Evolutionary conservation across 23 tunicate species (phyloP), one percentile per base, ranked within the genome.

Genomic region (Diplosoma virens): DNA sequence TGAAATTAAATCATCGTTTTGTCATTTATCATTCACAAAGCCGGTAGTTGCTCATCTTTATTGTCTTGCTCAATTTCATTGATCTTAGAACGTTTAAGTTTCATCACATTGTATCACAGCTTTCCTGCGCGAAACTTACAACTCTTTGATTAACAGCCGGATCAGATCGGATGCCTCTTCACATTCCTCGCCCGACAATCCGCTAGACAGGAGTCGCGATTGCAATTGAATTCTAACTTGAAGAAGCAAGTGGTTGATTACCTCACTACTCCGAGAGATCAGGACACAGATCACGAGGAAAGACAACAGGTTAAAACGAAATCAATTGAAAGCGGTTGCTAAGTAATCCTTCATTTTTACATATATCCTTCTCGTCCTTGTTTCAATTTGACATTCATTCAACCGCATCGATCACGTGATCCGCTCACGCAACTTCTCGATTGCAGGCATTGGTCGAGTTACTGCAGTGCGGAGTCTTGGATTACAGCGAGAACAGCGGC

Each of bases 151-250:
- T n/a, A n/a, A n/a, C 75, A 92, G 97, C 97, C 97, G 28, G 97
- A 85, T 30, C 92, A 92, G 64, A 75, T 92, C 2, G 97, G 97
- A 1, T 72, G 65, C 3, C 84, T 92, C n/a, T 92, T 92, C 73
- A 84, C 89, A 3, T 92, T 92, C 59, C 87, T 92, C 3, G 97
- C 97, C 0, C 82, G 97, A 4, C 90, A 84, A 55, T 89, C 89
- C 2, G 90, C 97, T 16, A 81, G 87, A 27, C 87, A 85, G 26
- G 76, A 76, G 25, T 70, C 84, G 21, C 79, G 65, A 27, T 30
- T 92, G n/a, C 54, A 73, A 32, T 56, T 92, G 52, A 85, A 53
- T 29, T 66, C 71, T 28, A 64, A 84, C 35, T 55, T 92, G 71
- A 82, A 78, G 32, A 71, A 85, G 7, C 97, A 92, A 46, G 85